Conservation (phyloP, 2,888 invertebrate genomes). For the Scaptodrosophila latifasciaeformis region DNA sequence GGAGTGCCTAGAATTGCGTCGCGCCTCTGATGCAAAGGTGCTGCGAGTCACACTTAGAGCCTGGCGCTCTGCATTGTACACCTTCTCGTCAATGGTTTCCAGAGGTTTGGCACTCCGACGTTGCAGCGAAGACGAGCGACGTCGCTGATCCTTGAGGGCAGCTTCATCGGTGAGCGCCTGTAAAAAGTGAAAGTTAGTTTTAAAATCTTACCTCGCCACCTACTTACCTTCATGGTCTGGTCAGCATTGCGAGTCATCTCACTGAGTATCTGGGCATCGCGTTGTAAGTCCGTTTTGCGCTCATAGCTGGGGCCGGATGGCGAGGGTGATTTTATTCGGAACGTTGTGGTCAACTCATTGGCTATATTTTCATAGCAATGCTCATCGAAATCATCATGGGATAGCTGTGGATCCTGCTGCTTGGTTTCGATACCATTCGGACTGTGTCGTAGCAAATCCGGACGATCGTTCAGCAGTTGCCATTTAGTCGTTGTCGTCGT, state of each 20-base stretch:
- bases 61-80: slow-evolving; percentile 44
- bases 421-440: slow-evolving; percentile 58
- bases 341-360: slow-evolving; percentile 64
- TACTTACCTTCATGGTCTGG: slow-evolving; percentile 76
- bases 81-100: slow-evolving; percentile 74
- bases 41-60: slow-evolving; percentile 54
- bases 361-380: slow-evolving; percentile 73
- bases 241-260: slow-evolving; percentile 79
- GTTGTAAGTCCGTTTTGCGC: slow-evolving; percentile 70
- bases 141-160: slow-evolving; percentile 72
- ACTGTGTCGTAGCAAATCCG: slow-evolving; percentile 73
- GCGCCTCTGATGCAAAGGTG: slow-evolving; percentile 66
- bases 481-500: slow-evolving; percentile 61
- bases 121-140: slow-evolving; percentile 65
- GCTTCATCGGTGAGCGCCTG: slow-evolving; percentile 78
- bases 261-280: slow-evolving; percentile 76
- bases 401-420: slow-evolving; percentile 9
- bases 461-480: slow-evolving; percentile 72
- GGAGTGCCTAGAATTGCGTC: slow-evolving; percentile 56
- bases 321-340: slow-evolving; percentile 56
- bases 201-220: neutral
- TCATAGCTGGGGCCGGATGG: slow-evolving; percentile 52
- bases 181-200: neutral
- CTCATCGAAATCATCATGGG: slow-evolving; percentile 36
- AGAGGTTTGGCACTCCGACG: slow-evolving; percentile 70